Evolutionary conservation across 2,113 vertebrate genomes (phyloP).

Genomic region (Nibea albiflora): DNA sequence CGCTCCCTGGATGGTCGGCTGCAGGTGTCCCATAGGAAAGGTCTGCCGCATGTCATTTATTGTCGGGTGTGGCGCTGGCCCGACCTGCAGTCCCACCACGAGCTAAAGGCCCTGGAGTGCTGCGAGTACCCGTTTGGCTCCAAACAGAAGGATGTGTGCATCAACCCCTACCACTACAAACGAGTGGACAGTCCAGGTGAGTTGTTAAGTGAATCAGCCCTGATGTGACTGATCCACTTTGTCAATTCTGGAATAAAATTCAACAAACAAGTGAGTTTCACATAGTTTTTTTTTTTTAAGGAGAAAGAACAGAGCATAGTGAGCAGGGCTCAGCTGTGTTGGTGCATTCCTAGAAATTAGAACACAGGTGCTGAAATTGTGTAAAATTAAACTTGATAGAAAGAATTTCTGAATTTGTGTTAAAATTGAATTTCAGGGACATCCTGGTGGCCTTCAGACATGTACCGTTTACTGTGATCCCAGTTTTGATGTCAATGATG

Average conservation of each 20-base stretch:
- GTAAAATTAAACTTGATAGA: not conserved
- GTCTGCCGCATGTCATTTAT: slow-evolving; percentile 95
- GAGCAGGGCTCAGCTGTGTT: not conserved
- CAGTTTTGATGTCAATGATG: not conserved
- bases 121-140: slow-evolving; percentile 97
- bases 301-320: not conserved
- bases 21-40: slow-evolving; percentile 96
- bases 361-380: not conserved
- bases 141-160: slow-evolving; percentile 98
- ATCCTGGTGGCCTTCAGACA: not conserved
- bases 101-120: slow-evolving; percentile 97
- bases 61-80: slow-evolving; percentile 99
- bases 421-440: not conserved
- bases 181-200: slow-evolving; percentile 96
- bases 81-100: slow-evolving; percentile 96
- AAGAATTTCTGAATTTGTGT: not conserved
- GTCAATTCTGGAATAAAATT: too few species aligned
- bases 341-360: not conserved
- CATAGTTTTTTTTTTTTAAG: not conserved
- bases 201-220: slow-evolving; percentile 38
- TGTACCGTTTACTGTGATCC: not conserved
- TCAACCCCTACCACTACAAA: slow-evolving; percentile 99
- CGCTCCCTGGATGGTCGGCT: slow-evolving; percentile 95
- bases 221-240: not conserved
- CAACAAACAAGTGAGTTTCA: not conserved